phyloP scores from a whole-genome alignment of 1,140 invertebrate genomes.

The Lasioglossum baleicum region DNA sequence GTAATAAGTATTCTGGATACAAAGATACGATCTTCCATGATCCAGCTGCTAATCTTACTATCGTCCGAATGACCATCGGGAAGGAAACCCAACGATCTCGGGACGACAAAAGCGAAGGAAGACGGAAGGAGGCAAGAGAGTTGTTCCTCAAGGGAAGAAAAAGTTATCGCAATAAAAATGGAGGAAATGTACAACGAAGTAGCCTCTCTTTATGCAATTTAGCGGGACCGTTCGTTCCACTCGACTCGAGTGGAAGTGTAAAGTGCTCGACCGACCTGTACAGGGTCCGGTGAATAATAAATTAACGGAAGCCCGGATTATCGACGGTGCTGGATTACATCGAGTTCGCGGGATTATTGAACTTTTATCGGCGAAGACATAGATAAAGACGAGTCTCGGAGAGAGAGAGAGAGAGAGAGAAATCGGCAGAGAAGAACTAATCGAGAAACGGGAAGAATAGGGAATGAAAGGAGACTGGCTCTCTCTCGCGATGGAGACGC shows the following conservation, averaged over 20 bases:
- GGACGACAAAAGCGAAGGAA: too few relatives aligned
- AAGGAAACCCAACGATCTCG: too few relatives aligned
- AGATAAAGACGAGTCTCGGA: not conserved
- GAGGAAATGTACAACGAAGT: not conserved
- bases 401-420: not conserved
- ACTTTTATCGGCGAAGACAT: slow-evolving; percentile 55
- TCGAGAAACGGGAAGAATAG: slow-evolving; percentile 52
- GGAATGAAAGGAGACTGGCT: slow-evolving; percentile 50
- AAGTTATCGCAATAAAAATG: slow-evolving; percentile 7
- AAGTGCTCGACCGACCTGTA: slow-evolving; percentile 27
- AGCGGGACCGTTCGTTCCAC: slow-evolving; percentile 4
- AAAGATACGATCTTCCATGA: too few relatives aligned
- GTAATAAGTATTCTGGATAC: too few relatives aligned
- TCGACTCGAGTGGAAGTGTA: slow-evolving; percentile 33
- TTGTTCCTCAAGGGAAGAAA: too few relatives aligned
- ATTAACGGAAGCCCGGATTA: slow-evolving; percentile 61
- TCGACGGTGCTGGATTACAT: slow-evolving; percentile 47
- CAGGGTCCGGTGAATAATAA: slow-evolving; percentile 55
- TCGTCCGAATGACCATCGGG: too few relatives aligned
- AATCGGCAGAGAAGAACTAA: slow-evolving; percentile 21
- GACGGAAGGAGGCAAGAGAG: too few relatives aligned
- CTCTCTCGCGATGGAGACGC: slow-evolving; percentile 44
- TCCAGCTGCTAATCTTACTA: too few relatives aligned
- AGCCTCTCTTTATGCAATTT: slow-evolving; percentile 8
- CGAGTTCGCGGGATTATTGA: slow-evolving; percentile 59